Percentiles rank a stretch among this genome's conserved stretches.
Conservation (phyloP, 2,888 invertebrate species). For the Xylota segnis region DNA sequence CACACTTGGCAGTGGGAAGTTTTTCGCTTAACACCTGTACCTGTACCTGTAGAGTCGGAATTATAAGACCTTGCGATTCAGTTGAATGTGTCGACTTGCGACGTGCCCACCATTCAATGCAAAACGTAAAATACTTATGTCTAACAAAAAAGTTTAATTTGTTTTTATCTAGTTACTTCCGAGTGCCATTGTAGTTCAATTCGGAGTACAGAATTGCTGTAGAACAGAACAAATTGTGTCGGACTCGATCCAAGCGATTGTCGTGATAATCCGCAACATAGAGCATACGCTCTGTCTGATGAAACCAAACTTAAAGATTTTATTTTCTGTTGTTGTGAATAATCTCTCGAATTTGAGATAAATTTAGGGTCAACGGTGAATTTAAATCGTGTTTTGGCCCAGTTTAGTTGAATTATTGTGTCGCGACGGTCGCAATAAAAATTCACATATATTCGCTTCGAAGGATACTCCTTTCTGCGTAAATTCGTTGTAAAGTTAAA, state of each 20-base stretch:
- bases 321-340: conserved; percentile 31
- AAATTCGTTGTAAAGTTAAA: neutral
- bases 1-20: conserved; percentile 41
- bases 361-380: conserved; percentile 50
- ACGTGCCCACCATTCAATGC: conserved; percentile 45
- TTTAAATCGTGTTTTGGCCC: conserved; percentile 18
- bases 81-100: conserved; percentile 16
- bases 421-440: conserved; percentile 11
- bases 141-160: conserved; percentile 46
- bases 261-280: conserved; percentile 4
- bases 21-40: conserved; percentile 35
- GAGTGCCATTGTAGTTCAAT: conserved; percentile 72
- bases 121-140: conserved; percentile 20
- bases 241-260: conserved; percentile 29
- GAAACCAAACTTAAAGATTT: conserved; percentile 32
- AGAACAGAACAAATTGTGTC: conserved; percentile 47
- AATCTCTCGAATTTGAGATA: conserved; percentile 15
- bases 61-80: conserved; percentile 51
- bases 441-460: neutral
- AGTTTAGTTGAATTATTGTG: conserved; percentile 28
- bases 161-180: conserved; percentile 60
- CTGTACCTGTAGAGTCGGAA: conserved; percentile 10
- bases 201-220: conserved; percentile 31
- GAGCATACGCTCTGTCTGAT: conserved; percentile 6
- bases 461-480: conserved; percentile 15